Evolutionary conservation across 2,797 vertebrate genomes (phyloP), one percentile per base, ranked within the genome.

Genomic region (Anguilla pacifica): DNA sequence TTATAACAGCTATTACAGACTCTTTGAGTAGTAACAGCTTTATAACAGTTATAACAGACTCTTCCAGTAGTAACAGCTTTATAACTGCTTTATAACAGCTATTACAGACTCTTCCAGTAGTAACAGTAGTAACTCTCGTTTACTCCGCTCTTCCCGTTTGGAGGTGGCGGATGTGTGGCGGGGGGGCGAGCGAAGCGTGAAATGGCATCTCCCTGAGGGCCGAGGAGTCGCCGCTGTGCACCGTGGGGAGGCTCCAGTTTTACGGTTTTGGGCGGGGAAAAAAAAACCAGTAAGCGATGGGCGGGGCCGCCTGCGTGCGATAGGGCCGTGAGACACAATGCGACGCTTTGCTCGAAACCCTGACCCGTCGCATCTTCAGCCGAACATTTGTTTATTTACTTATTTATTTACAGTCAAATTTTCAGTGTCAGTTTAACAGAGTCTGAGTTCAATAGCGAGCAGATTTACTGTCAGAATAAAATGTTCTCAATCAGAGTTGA

Each of bases 171-270:
- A 95, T 93, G 93, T 91, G 90, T 88, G 86, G 89, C 61, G 86
- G 88, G 84, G 35, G 88, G 93, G 91, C 92, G 94, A 94, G 93
- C 93, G 93, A 94, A 93, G 94, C 94, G 95, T 94, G 90, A 94
- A 95, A 95, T 94, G 88, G 93, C 95, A 43, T 95, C 95, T 91
- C 90, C 92, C 88, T 93, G 95, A 96, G 94, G 94, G 92, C 95
- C 93, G 93, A 94, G 86, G 90, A 95, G 94, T 95, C 93, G 88
- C 77, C 1, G 35, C 35, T 35, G 35, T 35, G 87, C 89, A 86
- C 87, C 87, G 90, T 87, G 91, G 93, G 93, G 90, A 89, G 88
- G 70, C 89, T 86, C 92, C 89, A 72, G 49, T 35, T 91, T 55
- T 88, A 72, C 85, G 85, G 89, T 77, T 89, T 59, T 35, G 70